Base-by-base conservation (phyloP, 2,888 invertebrate species). In the Trilocha varians region DNA sequence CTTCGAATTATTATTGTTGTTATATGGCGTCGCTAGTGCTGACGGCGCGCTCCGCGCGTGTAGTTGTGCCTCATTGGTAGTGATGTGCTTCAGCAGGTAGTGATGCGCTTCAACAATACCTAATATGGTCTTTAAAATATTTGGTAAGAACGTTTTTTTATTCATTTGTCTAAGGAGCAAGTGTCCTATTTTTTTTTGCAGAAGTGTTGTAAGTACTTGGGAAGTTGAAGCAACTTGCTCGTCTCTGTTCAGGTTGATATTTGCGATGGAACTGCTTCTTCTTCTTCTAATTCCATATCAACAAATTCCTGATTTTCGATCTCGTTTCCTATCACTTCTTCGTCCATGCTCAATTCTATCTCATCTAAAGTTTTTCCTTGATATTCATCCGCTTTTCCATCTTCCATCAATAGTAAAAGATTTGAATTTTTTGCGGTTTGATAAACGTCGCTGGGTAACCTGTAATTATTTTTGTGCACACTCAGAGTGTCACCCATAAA, bases 351-450 rank as follows among this genome's bases (percentile, higher is more conserved):
- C 13, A 58, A 41, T 25, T 59, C 48, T 34, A 57, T 57, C 34
- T 55, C 57, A 11, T 57, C 52, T 6, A 52, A 40, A 39, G 42
- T 36, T 46, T 58, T 51, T 39, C 49, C 57, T 53, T 49, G 50
- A 36, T 43, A 56, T 35, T 36, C 40, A 25, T 59, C 55, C 33
- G 56, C 57, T 52, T 60, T 59, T 16, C 59, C 60, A 46, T 56
- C 53, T 49, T 59, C 57, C 57, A 63, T 61, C 32, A 59, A 48
- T 13, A 59, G 42, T 3, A 64, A 39, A 14, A 64, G 53, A 32
- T 62, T 62, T n/a, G 59, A 59, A 34, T 55, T 53, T 36, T 62
- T 62, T 34, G 57, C 60, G 32, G 58, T 59, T 50, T 58, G 60
- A 44, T 55, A 51, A 9, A 58, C 49, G 38, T 59, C 60, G 52